These are phyloP conservation scores for Torymus aiolomorphi DNA, from an alignment of 2,888 invertebrate species.

Conservation along the genomic window DNA sequence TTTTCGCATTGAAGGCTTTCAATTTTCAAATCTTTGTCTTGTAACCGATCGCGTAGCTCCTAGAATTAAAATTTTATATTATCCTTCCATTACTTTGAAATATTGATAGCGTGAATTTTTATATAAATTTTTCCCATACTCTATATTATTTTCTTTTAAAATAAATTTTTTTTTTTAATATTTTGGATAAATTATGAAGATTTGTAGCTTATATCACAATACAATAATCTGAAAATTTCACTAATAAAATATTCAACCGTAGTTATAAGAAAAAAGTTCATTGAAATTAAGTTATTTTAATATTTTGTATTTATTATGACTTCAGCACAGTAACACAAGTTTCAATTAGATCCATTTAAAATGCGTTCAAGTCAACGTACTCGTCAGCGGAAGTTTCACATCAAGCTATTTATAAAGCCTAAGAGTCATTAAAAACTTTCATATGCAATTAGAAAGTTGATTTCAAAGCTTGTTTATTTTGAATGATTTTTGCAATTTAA, in stretches of 20 bases:
- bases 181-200: too few relatives aligned
- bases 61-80: constrained; percentile 51
- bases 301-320: too few relatives aligned
- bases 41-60: constrained; percentile 70
- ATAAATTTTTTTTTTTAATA: too few relatives aligned
- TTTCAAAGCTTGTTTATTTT: too few relatives aligned
- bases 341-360: constrained; percentile 43
- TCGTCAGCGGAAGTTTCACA: constrained; percentile 51
- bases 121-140: not conserved
- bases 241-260: too few relatives aligned
- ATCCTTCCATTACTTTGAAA: too few relatives aligned
- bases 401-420: constrained; percentile 54
- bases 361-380: constrained; percentile 51
- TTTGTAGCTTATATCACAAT: too few relatives aligned
- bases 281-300: too few relatives aligned
- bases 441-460: not conserved
- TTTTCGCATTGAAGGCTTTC: constrained; percentile 73
- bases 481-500: too few relatives aligned
- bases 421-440: constrained; percentile 9
- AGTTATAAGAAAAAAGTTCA: too few relatives aligned
- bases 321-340: constrained; percentile 10
- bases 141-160: too few relatives aligned
- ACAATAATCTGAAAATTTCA: too few relatives aligned
- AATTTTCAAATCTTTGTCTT: constrained; percentile 73
- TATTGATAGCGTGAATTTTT: not conserved